These are phyloP conservation scores for Stomatorhinus ivindoensis DNA, from an alignment of 2,113 vertebrate species.

Conservation along the genomic window DNA sequence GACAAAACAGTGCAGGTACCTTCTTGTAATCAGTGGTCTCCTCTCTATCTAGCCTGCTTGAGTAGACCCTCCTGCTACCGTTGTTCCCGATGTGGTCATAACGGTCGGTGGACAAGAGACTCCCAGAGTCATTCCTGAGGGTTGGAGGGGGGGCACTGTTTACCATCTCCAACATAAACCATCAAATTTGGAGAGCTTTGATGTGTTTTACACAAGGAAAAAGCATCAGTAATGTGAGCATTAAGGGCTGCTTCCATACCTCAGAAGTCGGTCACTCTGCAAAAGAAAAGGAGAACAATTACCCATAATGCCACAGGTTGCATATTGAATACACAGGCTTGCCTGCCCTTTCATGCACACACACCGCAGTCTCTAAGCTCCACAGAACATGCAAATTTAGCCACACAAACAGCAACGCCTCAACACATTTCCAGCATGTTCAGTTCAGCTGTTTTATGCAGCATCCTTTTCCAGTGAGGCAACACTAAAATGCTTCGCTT, in stretches of 20 bases:
- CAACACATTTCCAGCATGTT: neutral
- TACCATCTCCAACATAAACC: neutral
- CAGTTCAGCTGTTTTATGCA: neutral
- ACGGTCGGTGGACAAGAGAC: constrained; percentile 64
- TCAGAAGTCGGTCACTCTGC: constrained; percentile 77
- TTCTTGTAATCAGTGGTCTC: constrained; percentile 93
- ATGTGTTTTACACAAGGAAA: neutral
- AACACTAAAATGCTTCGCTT: neutral
- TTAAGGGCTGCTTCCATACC: constrained; percentile 59
- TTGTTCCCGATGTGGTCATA: constrained; percentile 67
- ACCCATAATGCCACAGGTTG: constrained; percentile 7
- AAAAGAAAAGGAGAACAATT: constrained; percentile 35
- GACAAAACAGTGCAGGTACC: constrained; percentile 49
- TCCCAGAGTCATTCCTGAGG: constrained; percentile 66
- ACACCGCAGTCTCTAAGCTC: neutral
- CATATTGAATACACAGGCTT: neutral
- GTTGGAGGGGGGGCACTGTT: neutral
- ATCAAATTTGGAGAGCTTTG: neutral
- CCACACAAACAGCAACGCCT: neutral
- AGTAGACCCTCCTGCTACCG: constrained; percentile 77
- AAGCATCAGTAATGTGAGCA: neutral
- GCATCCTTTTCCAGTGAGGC: neutral
- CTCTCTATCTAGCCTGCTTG: constrained; percentile 78
- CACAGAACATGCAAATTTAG: neutral
- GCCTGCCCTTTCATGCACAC: neutral